phyloP scores from a whole-genome alignment of 2,888 invertebrate genomes.

The Nomada lathburiana region DNA sequence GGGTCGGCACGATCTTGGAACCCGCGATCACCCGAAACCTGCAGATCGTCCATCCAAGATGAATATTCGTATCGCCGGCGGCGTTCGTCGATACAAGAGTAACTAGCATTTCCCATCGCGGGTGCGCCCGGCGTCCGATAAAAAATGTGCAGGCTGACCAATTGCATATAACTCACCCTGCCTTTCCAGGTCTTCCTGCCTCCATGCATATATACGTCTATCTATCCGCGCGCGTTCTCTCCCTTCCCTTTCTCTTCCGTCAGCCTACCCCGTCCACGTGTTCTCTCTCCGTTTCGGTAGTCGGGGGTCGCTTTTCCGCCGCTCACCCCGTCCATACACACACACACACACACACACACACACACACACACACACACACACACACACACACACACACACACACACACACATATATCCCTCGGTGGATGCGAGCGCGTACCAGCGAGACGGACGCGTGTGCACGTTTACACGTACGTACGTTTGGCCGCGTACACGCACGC shows the following conservation, averaged over 20 bases:
- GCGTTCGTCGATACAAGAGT: constrained; percentile 71
- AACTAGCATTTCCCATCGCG: constrained; percentile 74
- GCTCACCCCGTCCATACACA: constrained; percentile 60
- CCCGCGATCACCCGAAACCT: constrained; percentile 11
- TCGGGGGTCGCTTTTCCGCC: constrained; percentile 68
- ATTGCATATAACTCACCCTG: constrained; percentile 81
- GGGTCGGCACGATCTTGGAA: constrained; percentile 6
- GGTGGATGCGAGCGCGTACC: constrained; percentile 35
- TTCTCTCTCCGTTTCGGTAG: constrained; percentile 59
- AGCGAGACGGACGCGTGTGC: constrained; percentile 21
- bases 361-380: constrained; percentile 63
- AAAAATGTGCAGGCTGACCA: constrained; percentile 81
- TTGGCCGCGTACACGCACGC: constrained; percentile 34
- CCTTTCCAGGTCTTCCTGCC: constrained; percentile 74
- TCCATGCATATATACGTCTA: constrained; percentile 70
- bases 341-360: constrained; percentile 57
- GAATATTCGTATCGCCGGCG: constrained; percentile 65
- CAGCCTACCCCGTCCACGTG: constrained; percentile 33
- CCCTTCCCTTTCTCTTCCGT: constrained; percentile 36
- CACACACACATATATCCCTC: constrained; percentile 61
- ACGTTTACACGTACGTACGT: constrained; percentile 46
- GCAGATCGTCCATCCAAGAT: constrained; percentile 31
- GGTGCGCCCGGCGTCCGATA: constrained; percentile 70
- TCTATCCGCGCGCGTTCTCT: constrained; percentile 62
- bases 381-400: constrained; percentile 58